Evolutionary conservation across 2,797 vertebrate genomes (phyloP).

Genomic region (Sebastes iracundus): DNA sequence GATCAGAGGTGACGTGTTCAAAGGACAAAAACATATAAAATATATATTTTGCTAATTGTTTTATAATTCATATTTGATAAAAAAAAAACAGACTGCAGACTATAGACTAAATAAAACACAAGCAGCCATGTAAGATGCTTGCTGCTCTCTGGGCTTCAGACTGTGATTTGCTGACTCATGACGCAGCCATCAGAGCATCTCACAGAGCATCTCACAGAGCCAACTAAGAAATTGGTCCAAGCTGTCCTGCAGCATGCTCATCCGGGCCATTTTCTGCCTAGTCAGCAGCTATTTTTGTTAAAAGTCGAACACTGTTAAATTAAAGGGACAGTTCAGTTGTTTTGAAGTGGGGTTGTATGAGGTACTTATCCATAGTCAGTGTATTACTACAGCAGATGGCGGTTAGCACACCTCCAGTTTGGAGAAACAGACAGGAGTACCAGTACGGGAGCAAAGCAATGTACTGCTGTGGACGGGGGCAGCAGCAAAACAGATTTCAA

Average conservation of each 20-base stretch:
- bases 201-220: not conserved
- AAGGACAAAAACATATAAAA: not conserved
- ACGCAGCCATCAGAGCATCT: not conserved
- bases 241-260: not conserved
- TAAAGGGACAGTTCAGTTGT: no score
- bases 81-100: not conserved
- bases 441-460: no score
- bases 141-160: not conserved
- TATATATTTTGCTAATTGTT: not conserved
- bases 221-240: not conserved
- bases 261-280: not conserved
- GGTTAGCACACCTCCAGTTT: no score
- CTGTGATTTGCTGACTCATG: conserved; percentile 40
- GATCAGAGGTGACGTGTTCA: not conserved
- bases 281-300: not conserved
- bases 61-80: not conserved
- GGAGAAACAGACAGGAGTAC: no score
- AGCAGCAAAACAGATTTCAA: no score
- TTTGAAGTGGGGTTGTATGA: no score
- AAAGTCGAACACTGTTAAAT: no score
- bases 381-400: no score
- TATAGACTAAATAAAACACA: not conserved
- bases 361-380: no score
- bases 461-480: no score
- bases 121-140: not conserved